These are phyloP conservation scores for Lasioglossum lativentre DNA, from an alignment of 2,888 invertebrate genomes.

Conservation along the genomic window DNA sequence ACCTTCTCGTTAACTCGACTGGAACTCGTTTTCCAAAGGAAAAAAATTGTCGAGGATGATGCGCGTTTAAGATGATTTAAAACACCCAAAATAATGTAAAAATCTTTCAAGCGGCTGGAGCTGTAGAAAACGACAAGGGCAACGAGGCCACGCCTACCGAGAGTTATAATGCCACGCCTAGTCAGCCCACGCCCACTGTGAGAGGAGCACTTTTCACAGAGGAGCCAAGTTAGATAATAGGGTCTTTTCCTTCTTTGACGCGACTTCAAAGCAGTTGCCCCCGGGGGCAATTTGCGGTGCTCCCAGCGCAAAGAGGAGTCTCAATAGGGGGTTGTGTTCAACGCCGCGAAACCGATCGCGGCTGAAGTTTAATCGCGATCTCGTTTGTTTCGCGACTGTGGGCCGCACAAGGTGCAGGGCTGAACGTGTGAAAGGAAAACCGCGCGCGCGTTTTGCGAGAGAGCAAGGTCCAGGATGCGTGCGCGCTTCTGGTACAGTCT, in stretches of 20 bases:
- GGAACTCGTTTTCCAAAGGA: neutral
- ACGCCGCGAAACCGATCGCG: neutral
- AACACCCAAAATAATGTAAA: neutral
- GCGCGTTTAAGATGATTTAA: neutral
- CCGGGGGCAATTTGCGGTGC: neutral
- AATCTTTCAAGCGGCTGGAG: neutral
- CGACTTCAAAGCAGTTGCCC: neutral
- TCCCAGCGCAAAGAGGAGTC: neutral
- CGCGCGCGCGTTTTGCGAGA: neutral
- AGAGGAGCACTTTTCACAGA: neutral
- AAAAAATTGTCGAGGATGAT: neutral
- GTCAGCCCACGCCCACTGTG: neutral
- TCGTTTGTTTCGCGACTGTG: neutral
- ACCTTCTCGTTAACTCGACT: neutral
- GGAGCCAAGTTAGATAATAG: neutral
- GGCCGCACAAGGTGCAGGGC: neutral
- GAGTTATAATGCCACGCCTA: neutral
- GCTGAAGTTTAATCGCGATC: neutral
- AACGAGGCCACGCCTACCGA: neutral
- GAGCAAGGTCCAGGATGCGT: slow-evolving; percentile 9
- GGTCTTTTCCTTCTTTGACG: neutral
- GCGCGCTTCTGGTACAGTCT: neutral
- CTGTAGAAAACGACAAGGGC: neutral
- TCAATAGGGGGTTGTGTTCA: neutral
- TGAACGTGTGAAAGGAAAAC: neutral